Base-by-base conservation (phyloP, 2,113 vertebrate species). In the Tychaedon coryphoeus region DNA sequence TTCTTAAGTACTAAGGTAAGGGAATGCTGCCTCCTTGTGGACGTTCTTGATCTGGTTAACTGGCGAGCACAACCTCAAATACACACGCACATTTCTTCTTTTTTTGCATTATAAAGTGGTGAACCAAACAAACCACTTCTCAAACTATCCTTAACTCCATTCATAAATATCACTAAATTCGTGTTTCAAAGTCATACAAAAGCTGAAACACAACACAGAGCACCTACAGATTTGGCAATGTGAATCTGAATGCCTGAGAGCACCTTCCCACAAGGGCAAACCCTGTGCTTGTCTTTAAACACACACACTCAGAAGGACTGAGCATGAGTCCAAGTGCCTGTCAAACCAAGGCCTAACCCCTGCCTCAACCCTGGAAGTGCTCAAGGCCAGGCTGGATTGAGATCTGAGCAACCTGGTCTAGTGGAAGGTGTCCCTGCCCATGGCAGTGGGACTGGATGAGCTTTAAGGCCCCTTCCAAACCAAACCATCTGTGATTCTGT, bases 1-100 rank as follows among this genome's bases (percentile, higher is more conserved):
- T 80, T 60, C 81, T 50, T 9, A 69, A 79, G 29, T 33, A 19
- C 23, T 5, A 50, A 33, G 14, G 28, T n/a, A 85, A 70, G 75
- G 75, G 29, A 90, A 93, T 18, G 42, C 29, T 84, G 93, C 94
- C 93, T 74, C 96, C 96, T 90, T 86, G 91, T 94, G 96, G 95
- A 54, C 15, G 12, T 29, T 75, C 56, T 34, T n/a, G 51, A 86
- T 40, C 12, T 40, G 50, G 10, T 60, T 53, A 64, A 36, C 54
- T 22, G 40, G 22, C 24, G 51, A n/a, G 19, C 70, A 42, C 48
- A 67, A 60, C 6, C 77, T 40, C 8, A 11, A 93, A 81, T 17
- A 77, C 15, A 81, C 2, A 16, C 7, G 6, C 43, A 24, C 36
- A 5, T 45, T 71, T 78, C 47, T 91, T 71, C 10, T 31, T 47